Base-by-base conservation (phyloP, 1,140 invertebrate species). In the Bombus haemorrhoidalis region DNA sequence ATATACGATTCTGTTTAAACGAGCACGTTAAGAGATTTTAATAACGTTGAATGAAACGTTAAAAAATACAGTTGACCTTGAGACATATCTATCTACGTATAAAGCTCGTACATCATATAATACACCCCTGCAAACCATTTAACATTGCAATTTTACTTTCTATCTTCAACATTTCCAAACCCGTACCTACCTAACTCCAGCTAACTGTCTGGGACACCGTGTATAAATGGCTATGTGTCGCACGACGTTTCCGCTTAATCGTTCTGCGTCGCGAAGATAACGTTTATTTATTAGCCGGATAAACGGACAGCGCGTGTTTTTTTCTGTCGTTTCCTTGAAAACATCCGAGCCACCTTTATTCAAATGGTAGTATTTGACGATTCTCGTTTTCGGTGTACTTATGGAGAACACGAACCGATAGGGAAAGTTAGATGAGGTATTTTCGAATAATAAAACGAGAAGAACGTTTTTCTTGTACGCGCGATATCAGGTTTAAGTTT, bases 241-340 rank as follows among this genome's bases (percentile, higher is more conserved):
- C 41, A 9, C 41, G 39, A 18, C 22, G n/a, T 25, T 74, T 39
- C 34, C 18, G 37, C 10, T 77, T 77, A 77, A 77, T 77, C 75
- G 53, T 41, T 77, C 37, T 47, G 72, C 41, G 41, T 28, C 72
- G 41, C 53, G 37, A 62, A 57, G 75, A 77, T 77, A 77, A 77
- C 75, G 75, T 39, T 77, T 77, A 77, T 77, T 77, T 62, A 77
- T 62, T 62, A n/a, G 25, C 25, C 34, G 37, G 37, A n/a, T n/a
- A 39, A 39, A 59, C 18, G 25, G 37, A 77, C 57, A 37, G 10
- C 28, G 28, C 10, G 22, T 10, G 22, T 10, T 47, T 47, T 47
- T 39, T 22, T 9, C 2, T 8, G 25, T 39, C 34, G 57, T 62
- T 41, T 62, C 39, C 57, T 37, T 77, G 13, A 37, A 62, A 62